Base-by-base conservation (phyloP, 2,797 vertebrate species). In the Ctenochaetus hawaiiensis region DNA sequence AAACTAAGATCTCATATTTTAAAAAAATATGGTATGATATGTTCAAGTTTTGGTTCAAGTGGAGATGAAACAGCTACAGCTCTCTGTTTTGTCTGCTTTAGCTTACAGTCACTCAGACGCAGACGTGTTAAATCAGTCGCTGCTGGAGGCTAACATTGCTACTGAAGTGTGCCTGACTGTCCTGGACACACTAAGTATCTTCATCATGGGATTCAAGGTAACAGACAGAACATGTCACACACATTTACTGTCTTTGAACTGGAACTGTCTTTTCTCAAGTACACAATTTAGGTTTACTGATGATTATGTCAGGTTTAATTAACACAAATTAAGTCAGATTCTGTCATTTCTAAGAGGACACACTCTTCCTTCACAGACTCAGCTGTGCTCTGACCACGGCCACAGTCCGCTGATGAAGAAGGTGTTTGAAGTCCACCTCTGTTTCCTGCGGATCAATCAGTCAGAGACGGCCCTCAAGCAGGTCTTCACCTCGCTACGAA, bases 381-480 rank as follows among this genome's bases (percentile, higher is more conserved):
- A 99, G 82, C 94, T 99, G 16, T 94, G 96, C 84, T 90, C 95
- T 7, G 98, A 99, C 90, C 94, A 98, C 0, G 97, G 98, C 8
- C 98, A 99, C 92, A 99, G 98, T 89, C 97, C 97, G 0, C 94
- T 99, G 89, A 99, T 99, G 98, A 99, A 99, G 95, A 99, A 98
- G 41, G 97, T 99, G 1, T 99, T 99, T 89, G 97, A 98, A 83
- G 97, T 99, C 23, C 97, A 98, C 82, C 89, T 99, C 78, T 97
- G 98, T 89, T 99, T 99, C 83, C 97, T 99, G 89, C 97, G 97
- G 92, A 98, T 98, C 90, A 96, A 98, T 77, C 98, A 99, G 77
- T 99, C 98, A 12, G 98, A 99, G 91, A 95, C 91, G 0, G 96
- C 98, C 26, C 91, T 99, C 84, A 99, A 98, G 87, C 96, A 97